Evolutionary conservation across 2,113 vertebrate species (phyloP).

Genomic region (Zosterops pallidus): DNA sequence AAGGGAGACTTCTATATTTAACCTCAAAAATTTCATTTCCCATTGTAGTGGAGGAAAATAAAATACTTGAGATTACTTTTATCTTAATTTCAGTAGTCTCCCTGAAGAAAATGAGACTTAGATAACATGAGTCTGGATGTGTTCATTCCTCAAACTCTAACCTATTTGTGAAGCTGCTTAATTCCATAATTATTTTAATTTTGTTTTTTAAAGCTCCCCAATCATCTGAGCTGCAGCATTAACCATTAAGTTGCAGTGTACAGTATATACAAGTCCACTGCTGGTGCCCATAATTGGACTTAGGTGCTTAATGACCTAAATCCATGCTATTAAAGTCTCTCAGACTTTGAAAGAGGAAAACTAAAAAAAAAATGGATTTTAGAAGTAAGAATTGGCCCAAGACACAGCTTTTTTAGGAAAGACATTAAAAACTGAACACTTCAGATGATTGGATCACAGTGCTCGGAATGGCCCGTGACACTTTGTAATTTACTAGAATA

Average conservation of each 20-base stretch:
- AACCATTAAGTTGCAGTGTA: background rate
- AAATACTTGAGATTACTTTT: background rate
- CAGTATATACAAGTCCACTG: fast-evolving
- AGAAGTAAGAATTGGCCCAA: background rate
- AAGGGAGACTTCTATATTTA: background rate
- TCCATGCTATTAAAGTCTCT: background rate
- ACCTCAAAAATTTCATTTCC: background rate
- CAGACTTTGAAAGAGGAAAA: background rate
- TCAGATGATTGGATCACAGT: background rate
- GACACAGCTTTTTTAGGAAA: background rate
- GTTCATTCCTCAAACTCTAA: background rate
- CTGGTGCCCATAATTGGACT: background rate
- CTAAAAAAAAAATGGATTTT: background rate
- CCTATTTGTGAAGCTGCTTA: background rate
- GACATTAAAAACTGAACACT: background rate
- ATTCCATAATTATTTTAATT: background rate
- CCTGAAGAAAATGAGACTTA: background rate
- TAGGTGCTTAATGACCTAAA: background rate
- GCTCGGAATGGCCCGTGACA: background rate
- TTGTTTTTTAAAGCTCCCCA: background rate
- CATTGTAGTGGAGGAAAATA: background rate
- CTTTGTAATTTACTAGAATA: background rate
- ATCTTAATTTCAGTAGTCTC: background rate
- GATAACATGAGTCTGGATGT: background rate
- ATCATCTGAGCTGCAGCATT: background rate